These are phyloP conservation scores for Zaprionus davidi DNA, from an alignment of 1,140 invertebrate species.

Conservation along the genomic window DNA sequence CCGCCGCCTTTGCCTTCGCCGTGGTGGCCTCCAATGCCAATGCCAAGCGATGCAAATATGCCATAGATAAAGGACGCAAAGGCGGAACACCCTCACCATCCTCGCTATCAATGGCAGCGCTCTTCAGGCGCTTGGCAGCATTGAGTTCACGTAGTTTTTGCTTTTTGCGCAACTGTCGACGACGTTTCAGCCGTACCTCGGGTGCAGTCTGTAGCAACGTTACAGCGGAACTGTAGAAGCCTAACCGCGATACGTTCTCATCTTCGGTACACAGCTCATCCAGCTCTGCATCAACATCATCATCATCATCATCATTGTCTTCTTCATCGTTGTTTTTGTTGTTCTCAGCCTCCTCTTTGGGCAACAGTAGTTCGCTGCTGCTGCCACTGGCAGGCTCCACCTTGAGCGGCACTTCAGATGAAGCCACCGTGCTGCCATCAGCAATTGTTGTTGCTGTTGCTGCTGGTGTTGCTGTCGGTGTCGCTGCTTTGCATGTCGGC, in stretches of 20 bases:
- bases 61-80: constrained; percentile 48
- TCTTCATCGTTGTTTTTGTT: constrained; percentile 36
- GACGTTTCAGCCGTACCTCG: constrained; percentile 59
- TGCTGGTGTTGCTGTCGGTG: too few relatives aligned
- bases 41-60: constrained; percentile 59
- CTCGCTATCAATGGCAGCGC: constrained; percentile 33
- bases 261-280: constrained; percentile 57
- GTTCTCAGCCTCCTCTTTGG: constrained; percentile 13
- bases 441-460: constrained; percentile 23
- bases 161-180: constrained; percentile 61
- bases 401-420: constrained; percentile 47
- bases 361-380: constrained; percentile 21
- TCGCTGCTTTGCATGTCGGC: constrained; percentile 38
- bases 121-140: constrained; percentile 65
- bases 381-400: constrained; percentile 36
- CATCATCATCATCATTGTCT: constrained; percentile 14
- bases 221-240: constrained; percentile 64
- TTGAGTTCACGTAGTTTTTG: constrained; percentile 62
- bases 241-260: constrained; percentile 66
- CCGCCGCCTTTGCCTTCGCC: not conserved
- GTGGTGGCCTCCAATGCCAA: constrained; percentile 30
- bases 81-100: constrained; percentile 14
- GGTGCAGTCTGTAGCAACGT: constrained; percentile 51
- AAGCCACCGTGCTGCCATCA: constrained; percentile 1
- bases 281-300: constrained; percentile 34